Evolutionary conservation across 2,888 invertebrate species (phyloP).

Genomic region (Netelia virgata): DNA sequence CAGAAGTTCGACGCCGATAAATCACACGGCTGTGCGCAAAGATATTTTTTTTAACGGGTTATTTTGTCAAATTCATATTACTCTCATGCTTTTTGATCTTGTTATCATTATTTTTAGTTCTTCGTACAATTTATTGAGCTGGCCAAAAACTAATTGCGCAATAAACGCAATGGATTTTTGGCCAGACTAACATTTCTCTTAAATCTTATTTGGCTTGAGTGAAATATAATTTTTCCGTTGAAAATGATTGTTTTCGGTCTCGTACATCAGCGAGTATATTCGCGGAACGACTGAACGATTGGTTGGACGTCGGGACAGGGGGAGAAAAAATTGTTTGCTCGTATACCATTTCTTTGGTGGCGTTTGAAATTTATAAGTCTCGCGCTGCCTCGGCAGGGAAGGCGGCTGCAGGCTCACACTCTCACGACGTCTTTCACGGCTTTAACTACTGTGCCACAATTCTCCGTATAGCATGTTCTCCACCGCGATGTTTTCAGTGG

Average conservation of each 20-base stretch:
- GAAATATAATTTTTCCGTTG: background rate
- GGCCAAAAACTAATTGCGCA: too few relatives aligned
- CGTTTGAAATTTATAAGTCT: slow-evolving; percentile 23
- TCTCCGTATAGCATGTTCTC: slow-evolving; percentile 1
- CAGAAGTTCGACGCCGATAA: slow-evolving; percentile 26
- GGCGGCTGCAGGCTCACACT: background rate
- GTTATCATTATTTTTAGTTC: too few relatives aligned
- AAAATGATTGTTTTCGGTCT: too few relatives aligned
- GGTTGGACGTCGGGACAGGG: background rate
- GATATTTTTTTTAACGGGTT: background rate
- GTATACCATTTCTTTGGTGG: slow-evolving; percentile 10
- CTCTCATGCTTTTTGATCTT: too few relatives aligned
- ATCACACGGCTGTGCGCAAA: background rate
- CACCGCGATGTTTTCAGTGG: slow-evolving; percentile 8
- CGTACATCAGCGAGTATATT: too few relatives aligned
- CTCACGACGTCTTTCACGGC: slow-evolving; percentile 1
- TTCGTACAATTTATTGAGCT: too few relatives aligned
- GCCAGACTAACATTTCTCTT: background rate
- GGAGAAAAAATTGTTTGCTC: background rate
- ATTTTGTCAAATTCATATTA: background rate
- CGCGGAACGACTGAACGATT: too few relatives aligned
- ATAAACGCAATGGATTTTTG: too few relatives aligned
- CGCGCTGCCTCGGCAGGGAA: background rate
- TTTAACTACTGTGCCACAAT: background rate
- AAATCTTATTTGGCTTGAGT: background rate